These are phyloP conservation scores for Oscheius onirici DNA, from an alignment of 2,888 invertebrate species.

Conservation along the genomic window DNA sequence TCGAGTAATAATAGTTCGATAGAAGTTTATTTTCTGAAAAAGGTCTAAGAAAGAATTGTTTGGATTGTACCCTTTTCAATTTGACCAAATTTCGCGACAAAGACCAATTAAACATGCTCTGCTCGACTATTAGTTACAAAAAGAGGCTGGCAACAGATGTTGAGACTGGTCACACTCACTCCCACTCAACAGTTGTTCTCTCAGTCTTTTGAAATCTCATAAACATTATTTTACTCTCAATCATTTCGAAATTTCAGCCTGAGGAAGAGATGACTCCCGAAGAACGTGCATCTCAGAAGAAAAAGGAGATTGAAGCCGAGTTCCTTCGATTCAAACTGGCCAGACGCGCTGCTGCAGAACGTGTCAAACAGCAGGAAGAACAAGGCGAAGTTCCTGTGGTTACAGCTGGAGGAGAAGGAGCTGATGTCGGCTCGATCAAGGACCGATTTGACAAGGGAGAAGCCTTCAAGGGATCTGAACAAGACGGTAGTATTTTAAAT, in stretches of 20 bases:
- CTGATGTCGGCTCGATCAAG: constrained; percentile 60
- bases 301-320: constrained; percentile 69
- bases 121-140: not conserved
- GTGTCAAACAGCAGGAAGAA: constrained; percentile 36
- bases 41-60: too few species aligned
- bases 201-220: constrained; percentile 9
- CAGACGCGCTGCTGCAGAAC: constrained; percentile 60
- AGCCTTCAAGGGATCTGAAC: constrained; percentile 40
- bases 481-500: constrained; percentile 13
- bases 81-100: not conserved
- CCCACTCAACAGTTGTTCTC: constrained; percentile 18
- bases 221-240: not conserved
- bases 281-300: constrained; percentile 67
- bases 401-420: constrained; percentile 31
- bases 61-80: too few species aligned
- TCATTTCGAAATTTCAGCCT: constrained; percentile 19
- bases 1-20: too few species aligned
- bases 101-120: not conserved
- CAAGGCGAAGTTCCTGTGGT: constrained; percentile 25
- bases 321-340: constrained; percentile 69
- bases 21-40: too few species aligned
- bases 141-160: constrained; percentile 16
- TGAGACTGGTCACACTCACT: not conserved
- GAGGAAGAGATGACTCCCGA: constrained; percentile 68
- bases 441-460: constrained; percentile 57